Conservation (phyloP, 2,888 invertebrate genomes). For the Panopea generosa region DNA sequence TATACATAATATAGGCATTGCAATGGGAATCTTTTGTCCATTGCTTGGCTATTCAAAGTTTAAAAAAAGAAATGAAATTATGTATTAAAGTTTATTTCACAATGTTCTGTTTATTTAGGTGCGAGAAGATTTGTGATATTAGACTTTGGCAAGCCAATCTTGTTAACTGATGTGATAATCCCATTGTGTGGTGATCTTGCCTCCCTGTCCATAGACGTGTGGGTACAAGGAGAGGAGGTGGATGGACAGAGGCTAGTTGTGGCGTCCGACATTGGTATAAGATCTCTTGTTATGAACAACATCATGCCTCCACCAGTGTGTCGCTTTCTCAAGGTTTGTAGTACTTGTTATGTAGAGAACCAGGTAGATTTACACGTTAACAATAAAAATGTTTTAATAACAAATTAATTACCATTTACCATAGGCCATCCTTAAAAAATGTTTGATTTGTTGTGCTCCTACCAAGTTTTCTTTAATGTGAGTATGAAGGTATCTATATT, state of each 20-base stretch:
- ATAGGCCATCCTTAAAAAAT: too few species aligned
- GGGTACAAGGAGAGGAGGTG: slow-evolving; percentile 94
- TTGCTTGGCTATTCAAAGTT: too few species aligned
- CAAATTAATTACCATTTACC: too few species aligned
- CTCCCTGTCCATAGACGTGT: slow-evolving; percentile 95
- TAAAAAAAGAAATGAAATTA: too few species aligned
- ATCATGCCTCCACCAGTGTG: slow-evolving; percentile 96
- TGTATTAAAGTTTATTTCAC: too few species aligned
- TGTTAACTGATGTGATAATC: slow-evolving; percentile 92
- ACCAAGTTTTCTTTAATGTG: too few species aligned
- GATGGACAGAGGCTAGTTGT: slow-evolving; percentile 94
- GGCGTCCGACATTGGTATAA: slow-evolving; percentile 94
- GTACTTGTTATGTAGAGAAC: too few species aligned
- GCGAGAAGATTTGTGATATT: slow-evolving; percentile 96
- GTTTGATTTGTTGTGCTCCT: too few species aligned
- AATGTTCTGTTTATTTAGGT: slow-evolving; percentile 84
- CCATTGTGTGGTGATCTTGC: slow-evolving; percentile 87
- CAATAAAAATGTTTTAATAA: too few species aligned
- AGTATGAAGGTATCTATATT: too few species aligned
- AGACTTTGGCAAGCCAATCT: slow-evolving; percentile 94
- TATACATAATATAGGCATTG: too few species aligned
- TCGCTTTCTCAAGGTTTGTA: slow-evolving; percentile 92
- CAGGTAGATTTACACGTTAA: background rate
- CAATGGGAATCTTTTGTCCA: too few species aligned
- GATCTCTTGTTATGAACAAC: slow-evolving; percentile 94